phyloP scores from a whole-genome alignment of 2,797 vertebrate genomes.

The Phaenicophaeus curvirostris region DNA sequence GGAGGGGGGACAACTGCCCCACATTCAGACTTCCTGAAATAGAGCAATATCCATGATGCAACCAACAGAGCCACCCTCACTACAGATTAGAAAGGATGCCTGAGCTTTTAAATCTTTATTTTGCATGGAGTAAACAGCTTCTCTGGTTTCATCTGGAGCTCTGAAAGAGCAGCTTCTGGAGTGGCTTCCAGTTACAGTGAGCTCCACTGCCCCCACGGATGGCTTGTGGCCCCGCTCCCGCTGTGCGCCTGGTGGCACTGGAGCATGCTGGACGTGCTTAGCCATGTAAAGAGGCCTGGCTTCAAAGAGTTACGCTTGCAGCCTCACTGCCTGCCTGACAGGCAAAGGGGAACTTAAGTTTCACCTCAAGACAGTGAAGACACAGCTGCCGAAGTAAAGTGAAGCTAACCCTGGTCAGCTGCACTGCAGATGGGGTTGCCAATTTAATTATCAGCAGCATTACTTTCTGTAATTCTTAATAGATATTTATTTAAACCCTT shows the following conservation, averaged over 20 bases:
- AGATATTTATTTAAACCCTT: neutral
- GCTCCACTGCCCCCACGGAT: neutral
- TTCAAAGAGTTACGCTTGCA: neutral
- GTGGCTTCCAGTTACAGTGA: neutral
- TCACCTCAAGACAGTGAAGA: neutral
- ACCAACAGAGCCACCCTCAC: neutral
- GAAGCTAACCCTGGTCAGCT: neutral
- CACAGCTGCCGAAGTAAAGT: neutral
- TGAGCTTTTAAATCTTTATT: neutral
- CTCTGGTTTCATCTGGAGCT: constrained; percentile 27
- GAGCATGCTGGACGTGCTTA: neutral
- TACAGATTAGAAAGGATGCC: neutral
- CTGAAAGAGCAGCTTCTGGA: neutral
- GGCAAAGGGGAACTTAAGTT: constrained; percentile 13
- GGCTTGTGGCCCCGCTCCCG: neutral
- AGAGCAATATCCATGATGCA: neutral
- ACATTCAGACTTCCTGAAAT: constrained; percentile 31
- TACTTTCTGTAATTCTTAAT: neutral
- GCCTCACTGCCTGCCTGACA: neutral
- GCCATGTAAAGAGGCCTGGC: constrained; percentile 1
- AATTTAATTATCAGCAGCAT: neutral
- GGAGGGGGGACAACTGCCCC: constrained; percentile 27
- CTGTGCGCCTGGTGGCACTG: neutral
- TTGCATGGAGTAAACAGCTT: neutral
- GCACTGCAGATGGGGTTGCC: neutral